A percentile compares a stretch with the other conserved stretches of the same genome.
Conservation (phyloP, 2,797 vertebrate species). For the Lindbergichthys nudifrons region DNA sequence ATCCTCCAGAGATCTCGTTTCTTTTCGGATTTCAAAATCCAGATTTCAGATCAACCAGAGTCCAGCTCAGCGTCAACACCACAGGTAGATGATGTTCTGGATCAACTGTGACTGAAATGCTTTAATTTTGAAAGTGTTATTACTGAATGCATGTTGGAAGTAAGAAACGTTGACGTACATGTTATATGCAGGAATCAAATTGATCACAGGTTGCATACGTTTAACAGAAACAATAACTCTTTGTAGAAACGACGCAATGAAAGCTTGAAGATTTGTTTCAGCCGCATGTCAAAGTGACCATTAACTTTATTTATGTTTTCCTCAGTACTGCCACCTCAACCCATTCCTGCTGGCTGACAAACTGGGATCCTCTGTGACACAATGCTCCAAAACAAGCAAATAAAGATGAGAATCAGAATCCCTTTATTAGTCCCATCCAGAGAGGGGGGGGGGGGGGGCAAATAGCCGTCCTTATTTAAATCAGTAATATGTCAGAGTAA, state of each 20-base stretch:
- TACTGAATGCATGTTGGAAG: not conserved
- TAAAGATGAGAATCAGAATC: constrained; percentile 18
- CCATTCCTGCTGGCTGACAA: constrained; percentile 81
- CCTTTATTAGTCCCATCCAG: too few relatives aligned
- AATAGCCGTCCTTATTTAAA: not conserved
- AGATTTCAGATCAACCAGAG: constrained; percentile 55
- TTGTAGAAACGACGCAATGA: not conserved
- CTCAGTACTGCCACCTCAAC: constrained; percentile 78
- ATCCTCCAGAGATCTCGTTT: constrained; percentile 81
- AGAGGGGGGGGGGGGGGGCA: too few relatives aligned
- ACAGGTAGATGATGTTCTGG: constrained; percentile 64
- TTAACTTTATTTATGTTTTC: not conserved
- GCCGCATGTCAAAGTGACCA: not conserved
- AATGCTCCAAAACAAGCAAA: constrained; percentile 74
- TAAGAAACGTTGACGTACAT: not conserved
- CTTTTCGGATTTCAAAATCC: constrained; percentile 72
- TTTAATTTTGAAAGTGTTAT: constrained; percentile 11
- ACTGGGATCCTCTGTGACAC: constrained; percentile 70
- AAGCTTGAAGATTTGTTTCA: not conserved
- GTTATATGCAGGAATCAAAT: not conserved
- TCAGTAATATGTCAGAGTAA: not conserved
- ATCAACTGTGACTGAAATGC: not conserved
- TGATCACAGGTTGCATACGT: not conserved
- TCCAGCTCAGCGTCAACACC: constrained; percentile 23
- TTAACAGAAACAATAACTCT: not conserved